Evolutionary conservation across 1,140 invertebrate genomes (phyloP), one percentile per base, ranked within the genome.

Genomic region (Catajapyx aquilonaris): DNA sequence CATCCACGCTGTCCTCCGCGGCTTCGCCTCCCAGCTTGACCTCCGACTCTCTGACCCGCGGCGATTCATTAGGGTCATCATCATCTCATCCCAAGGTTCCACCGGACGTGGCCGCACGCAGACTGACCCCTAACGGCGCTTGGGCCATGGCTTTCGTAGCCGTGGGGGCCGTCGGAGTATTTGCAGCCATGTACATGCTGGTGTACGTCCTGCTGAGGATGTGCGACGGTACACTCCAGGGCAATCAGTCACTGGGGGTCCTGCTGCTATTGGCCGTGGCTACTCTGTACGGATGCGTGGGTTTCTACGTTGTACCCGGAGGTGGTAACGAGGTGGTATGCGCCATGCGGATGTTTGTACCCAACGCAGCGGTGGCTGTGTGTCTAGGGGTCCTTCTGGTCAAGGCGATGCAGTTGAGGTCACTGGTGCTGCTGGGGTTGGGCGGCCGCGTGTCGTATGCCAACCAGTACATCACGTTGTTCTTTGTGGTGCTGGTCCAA

Each of bases 171-270:
- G 41, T 52, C 1, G 53, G 56, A 3, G 48, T 56, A 10, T 44
- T 58, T n/a, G 37, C 55, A 2, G 42, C 59, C 1, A 35, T 61
- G 0, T 58, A 57, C 39, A 51, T 60, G 21, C 46, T 60, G 11
- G 49, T 62, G 10, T 58, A 62, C 35, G 53, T 65, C 22, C 40
- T 61, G 5, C 44, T 60, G 4, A 57, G 61, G 40, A 50, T 60
- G 17, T 65, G 62, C 41, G 56, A 61, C 35, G 52, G 60, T 11
- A 55, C 59, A 2, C 42, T 65, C 5, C 52, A 51, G 38, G 60
- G 59, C 19, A 64, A 61, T 42, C 58, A 63, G 45, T 51, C 54
- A 9, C 44, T 66, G 10, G 59, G 58, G 18, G 53, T 61, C 18
- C 34, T 57, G 5, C 54, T 64, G 16, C 49, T 66, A 2, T 34